Evolutionary conservation across 2,888 invertebrate species (phyloP).

Genomic region (Coelopa pilipes): DNA sequence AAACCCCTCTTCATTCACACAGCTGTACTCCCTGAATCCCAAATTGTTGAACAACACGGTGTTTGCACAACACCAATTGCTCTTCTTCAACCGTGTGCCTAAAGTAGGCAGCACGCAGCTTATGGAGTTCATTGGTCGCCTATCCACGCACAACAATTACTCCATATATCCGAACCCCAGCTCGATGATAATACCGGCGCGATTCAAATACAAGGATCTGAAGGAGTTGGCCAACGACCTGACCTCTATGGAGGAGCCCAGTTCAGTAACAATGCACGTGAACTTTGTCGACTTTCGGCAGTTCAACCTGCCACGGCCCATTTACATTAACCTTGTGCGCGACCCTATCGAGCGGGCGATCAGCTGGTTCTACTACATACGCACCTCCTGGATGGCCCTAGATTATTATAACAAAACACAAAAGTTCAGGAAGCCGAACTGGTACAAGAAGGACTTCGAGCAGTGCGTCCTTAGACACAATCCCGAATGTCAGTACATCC

Average conservation of each 20-base stretch:
- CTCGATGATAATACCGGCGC: no score
- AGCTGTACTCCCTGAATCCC: slow-evolving; percentile 72
- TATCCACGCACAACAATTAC: slow-evolving; percentile 63
- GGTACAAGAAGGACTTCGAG: slow-evolving; percentile 76
- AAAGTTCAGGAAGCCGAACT: slow-evolving; percentile 53
- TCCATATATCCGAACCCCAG: no score
- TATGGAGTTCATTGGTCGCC: slow-evolving; percentile 77
- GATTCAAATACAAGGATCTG: no score
- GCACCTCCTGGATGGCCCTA: slow-evolving; percentile 81
- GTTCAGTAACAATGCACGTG: slow-evolving; percentile 86
- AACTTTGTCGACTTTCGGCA: slow-evolving; percentile 88
- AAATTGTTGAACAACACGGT: slow-evolving; percentile 80
- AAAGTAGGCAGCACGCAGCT: slow-evolving; percentile 83
- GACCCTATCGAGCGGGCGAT: slow-evolving; percentile 90
- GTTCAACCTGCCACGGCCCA: slow-evolving; percentile 80
- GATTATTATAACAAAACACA: no score
- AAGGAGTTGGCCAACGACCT: no score
- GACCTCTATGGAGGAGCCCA: slow-evolving; percentile 76
- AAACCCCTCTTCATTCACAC: not conserved
- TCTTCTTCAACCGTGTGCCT: slow-evolving; percentile 68
- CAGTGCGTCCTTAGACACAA: slow-evolving; percentile 84
- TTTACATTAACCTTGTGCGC: slow-evolving; percentile 87
- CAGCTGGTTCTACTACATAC: slow-evolving; percentile 89
- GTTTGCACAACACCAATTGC: slow-evolving; percentile 74
- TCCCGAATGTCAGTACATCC: slow-evolving; percentile 81